Base-by-base conservation (phyloP, 2,888 invertebrate genomes). In the Nomada flava region DNA sequence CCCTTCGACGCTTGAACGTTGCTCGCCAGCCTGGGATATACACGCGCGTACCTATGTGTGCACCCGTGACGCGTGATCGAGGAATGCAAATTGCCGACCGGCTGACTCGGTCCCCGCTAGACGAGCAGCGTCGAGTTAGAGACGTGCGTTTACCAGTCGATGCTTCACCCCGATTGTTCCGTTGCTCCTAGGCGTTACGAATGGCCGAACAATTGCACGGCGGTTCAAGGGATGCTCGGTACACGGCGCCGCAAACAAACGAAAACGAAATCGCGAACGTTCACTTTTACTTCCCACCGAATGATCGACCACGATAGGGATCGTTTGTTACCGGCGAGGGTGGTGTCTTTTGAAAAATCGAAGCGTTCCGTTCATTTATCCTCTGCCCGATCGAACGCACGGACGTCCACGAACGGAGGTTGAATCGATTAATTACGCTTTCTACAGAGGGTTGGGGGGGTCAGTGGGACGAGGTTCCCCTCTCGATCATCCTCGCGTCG, bases 381-480 rank as follows among this genome's bases (percentile, higher is more conserved):
- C 73, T 72, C 55, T 15, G 74, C 10, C 52, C 29, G 71, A 73
- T 75, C 75, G 69, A 75, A 70, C 63, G 55, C 53, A 15, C 53
- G 77, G 65, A 73, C 76, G 80, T 77, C 72, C 69, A 74, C 57
- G 68, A 44, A 67, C 76, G 76, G 68, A 76, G 79, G 78, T 77
- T 69, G 79, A 81, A 83, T 88, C 88, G 83, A 88, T 88, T 88
- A 88, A 88, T 88, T 88, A 86, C 80, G 75, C 76, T 79, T 75
- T 80, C 72, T 65, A 44, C 71, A 47, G 29, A 52, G 47, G 36
- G 36, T 36, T 36, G 36, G 1, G 36, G 53, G 44, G 50, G 55
- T 64, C 42, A 55, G 53, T 62, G 72, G 72, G 76, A 60, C 76
- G 83, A 62, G 71, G 64, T 74, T 68, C 50, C 74, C 57, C 69